Conservation (phyloP, 2,888 invertebrate species). For the Aspidapion aeneum region DNA sequence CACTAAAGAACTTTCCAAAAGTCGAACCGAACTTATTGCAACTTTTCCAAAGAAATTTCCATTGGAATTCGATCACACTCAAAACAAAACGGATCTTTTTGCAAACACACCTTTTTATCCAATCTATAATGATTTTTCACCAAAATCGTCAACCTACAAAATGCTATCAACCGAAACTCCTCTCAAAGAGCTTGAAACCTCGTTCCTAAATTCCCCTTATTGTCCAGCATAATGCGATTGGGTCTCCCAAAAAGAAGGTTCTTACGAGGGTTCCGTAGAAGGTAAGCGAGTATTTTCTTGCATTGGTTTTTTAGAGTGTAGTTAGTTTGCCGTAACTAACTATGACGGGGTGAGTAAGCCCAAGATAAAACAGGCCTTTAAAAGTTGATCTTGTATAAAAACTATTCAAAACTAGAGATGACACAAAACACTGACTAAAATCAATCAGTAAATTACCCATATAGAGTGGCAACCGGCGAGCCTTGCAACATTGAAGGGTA, state of each 20-base stretch:
- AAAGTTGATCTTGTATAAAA: too few species aligned
- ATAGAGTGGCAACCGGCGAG: too few species aligned
- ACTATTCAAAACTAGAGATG: too few species aligned
- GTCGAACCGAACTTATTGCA: conserved; percentile 39
- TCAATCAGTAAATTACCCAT: too few species aligned
- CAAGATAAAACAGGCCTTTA: too few species aligned
- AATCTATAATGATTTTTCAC: conserved; percentile 34
- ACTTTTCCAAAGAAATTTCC: conserved; percentile 41
- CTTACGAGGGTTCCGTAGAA: conserved; percentile 26
- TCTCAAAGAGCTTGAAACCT: neutral
- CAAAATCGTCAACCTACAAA: neutral
- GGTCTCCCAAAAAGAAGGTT: conserved; percentile 40
- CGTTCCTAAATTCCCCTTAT: conserved; percentile 7
- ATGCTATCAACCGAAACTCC: neutral
- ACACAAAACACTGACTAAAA: too few species aligned
- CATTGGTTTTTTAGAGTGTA: conserved; percentile 40
- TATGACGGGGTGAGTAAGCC: neutral
- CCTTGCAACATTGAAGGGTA: too few species aligned
- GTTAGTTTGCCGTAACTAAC: conserved; percentile 38
- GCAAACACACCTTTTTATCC: conserved; percentile 45
- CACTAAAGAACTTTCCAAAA: conserved; percentile 33
- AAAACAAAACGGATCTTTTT: conserved; percentile 37
- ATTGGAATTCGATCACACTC: conserved; percentile 35
- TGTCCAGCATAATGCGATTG: conserved; percentile 46
- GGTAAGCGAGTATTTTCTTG: conserved; percentile 42